Base-by-base conservation (phyloP, 2,113 vertebrate genomes). In the Neotoma lepida region DNA sequence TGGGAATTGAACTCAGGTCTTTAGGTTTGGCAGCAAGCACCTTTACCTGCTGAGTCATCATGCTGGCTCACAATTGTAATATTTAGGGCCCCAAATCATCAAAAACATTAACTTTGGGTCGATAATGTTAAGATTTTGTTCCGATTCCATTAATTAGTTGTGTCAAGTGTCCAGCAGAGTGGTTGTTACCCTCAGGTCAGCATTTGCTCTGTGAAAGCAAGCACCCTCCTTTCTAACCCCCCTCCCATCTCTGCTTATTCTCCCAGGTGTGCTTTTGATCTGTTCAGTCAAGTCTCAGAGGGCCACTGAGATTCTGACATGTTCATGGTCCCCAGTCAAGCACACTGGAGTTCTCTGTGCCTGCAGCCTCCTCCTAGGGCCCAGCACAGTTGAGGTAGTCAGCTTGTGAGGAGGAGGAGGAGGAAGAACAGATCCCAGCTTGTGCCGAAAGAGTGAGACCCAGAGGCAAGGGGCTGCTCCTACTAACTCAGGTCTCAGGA, bases 171-270 rank as follows among this genome's bases (percentile, higher is more conserved):
- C 56, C 70, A 12, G 84, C 22, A 80, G 91, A 86, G 58, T 0
- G 35, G 35, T n/a, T 10, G 0, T 13, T 6, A 0, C 22, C 39
- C 39, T 4, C 0, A 24, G 9, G 10, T 1, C 0, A 2, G 73
- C 4, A 1, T 30, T 35, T 0, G 8, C 17, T 70, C 28, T 35
- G 1, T 33, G 51, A 33, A 63, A 2, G 54, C 78, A 14, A 64
- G 41, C n/a, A 6, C 71, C 30, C 35, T 26, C 64, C 44, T 68
- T 71, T 39, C 78, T 39, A 91, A 17, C 5, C 2, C 26, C 54
- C 24, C 70, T 17, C 7, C 1, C 13, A 2, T 46, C 13, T 9
- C 30, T 3, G 24, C 39, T 28, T 30, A 2, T 58, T 44, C 51
- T 6, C 28, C 82, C 58, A 30, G 17, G 35, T n/a, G 76, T 41